Conservation (phyloP, 2,113 vertebrate species). For the Nettapus auritus region DNA sequence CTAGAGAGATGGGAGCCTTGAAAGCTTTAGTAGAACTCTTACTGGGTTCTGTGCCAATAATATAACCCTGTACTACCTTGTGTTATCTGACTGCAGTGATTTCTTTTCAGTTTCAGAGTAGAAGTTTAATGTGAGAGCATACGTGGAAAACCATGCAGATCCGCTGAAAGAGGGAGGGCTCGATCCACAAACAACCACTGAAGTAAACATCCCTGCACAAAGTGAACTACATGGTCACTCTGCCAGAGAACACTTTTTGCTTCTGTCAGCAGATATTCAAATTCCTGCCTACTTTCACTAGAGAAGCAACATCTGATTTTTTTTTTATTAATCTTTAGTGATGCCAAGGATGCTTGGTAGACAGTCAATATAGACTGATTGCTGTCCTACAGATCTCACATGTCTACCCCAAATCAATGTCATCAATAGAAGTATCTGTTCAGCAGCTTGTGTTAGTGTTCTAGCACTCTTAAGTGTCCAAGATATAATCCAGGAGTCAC, state of each 20-base stretch:
- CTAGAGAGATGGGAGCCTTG: background rate
- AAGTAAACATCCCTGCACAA: conserved; percentile 17
- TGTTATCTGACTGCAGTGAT: background rate
- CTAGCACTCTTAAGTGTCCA: background rate
- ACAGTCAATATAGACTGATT: background rate
- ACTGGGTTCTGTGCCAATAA: background rate
- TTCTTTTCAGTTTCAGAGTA: background rate
- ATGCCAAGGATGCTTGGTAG: conserved; percentile 14
- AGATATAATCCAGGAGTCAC: background rate
- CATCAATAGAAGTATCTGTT: background rate
- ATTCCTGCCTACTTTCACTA: conserved; percentile 1
- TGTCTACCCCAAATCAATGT: background rate
- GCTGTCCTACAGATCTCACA: background rate
- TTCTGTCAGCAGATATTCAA: background rate
- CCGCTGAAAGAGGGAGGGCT: background rate
- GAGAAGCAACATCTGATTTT: conserved; percentile 1
- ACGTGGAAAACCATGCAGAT: conserved; percentile 12
- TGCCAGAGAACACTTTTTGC: background rate
- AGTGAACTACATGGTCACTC: conserved; percentile 26
- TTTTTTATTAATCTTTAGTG: conserved; percentile 30
- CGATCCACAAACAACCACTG: conserved; percentile 22
- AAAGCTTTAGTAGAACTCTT: background rate
- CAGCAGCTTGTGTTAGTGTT: background rate
- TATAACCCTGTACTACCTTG: background rate
- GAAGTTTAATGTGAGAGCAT: background rate